A percentile compares a stretch with the other conserved stretches of the same genome.
Evolutionary conservation across 1,140 invertebrate species (phyloP).

Genomic region (Lucilia cuprina): DNA sequence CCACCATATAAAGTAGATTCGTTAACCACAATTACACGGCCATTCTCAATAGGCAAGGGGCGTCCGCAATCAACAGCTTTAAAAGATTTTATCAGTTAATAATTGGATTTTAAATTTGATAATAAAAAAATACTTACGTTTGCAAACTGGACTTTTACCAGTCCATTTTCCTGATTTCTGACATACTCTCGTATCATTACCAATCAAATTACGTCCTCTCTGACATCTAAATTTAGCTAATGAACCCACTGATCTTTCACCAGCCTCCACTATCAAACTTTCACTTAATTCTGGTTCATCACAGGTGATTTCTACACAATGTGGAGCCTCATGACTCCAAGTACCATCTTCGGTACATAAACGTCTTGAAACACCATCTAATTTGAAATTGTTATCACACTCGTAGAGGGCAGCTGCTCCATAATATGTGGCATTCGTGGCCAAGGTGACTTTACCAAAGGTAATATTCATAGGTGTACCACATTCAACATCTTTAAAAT

Average conservation of each 20-base stretch:
- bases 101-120: not conserved
- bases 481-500: conserved; percentile 82
- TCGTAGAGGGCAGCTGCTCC: conserved; percentile 84
- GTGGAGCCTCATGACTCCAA: conserved; percentile 81
- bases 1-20: conserved; percentile 81
- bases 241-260: conserved; percentile 68
- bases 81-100: too few species aligned
- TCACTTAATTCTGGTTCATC: conserved; percentile 71
- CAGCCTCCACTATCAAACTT: conserved; percentile 66
- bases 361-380: conserved; percentile 81
- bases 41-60: conserved; percentile 81
- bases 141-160: conserved; percentile 78
- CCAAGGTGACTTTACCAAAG: conserved; percentile 77
- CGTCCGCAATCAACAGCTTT: conserved; percentile 83
- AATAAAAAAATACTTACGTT: conserved; percentile 70
- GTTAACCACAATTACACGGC: conserved; percentile 84
- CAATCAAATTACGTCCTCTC: conserved; percentile 79
- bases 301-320: conserved; percentile 83
- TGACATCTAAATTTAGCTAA: conserved; percentile 82
- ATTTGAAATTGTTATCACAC: conserved; percentile 81
- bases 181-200: conserved; percentile 81
- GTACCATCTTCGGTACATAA: conserved; percentile 87
- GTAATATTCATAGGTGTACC: conserved; percentile 75
- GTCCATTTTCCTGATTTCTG: conserved; percentile 82
- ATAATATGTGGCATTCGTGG: conserved; percentile 86